Conservation (phyloP, 2,113 vertebrate genomes). For the Apeltes quadracus region DNA sequence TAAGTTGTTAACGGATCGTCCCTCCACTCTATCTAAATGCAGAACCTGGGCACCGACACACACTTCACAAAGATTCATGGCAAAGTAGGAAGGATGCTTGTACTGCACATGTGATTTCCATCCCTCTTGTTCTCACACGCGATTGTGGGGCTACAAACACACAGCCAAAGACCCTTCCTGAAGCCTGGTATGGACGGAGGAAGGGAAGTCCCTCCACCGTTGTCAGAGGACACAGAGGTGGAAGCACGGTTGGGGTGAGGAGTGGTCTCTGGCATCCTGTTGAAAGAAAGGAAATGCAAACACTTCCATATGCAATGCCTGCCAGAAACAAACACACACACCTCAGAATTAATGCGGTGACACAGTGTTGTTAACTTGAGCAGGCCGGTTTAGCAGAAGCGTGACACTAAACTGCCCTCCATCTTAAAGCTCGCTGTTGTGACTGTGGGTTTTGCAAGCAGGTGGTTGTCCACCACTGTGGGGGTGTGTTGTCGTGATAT, state of each 20-base stretch:
- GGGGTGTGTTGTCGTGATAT: background rate
- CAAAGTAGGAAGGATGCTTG: conserved; percentile 37
- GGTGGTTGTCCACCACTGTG: background rate
- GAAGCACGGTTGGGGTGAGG: conserved; percentile 33
- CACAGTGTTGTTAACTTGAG: conserved; percentile 52
- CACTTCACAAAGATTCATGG: conserved; percentile 20
- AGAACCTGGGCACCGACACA: conserved; percentile 37
- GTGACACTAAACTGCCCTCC: conserved; percentile 41
- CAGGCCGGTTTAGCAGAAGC: conserved; percentile 38
- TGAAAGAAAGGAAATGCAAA: conserved; percentile 73
- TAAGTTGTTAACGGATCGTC: conserved; percentile 36
- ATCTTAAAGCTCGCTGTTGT: conserved; percentile 38
- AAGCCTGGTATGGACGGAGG: conserved; percentile 35
- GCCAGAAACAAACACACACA: conserved; percentile 37
- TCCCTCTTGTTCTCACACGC: background rate
- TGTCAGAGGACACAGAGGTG: conserved; percentile 64
- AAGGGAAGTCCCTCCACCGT: conserved; percentile 46
- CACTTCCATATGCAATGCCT: conserved; percentile 70
- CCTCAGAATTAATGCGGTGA: conserved; percentile 34
- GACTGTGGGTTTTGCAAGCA: conserved; percentile 15
- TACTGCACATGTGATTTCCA: conserved; percentile 22
- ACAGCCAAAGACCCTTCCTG: conserved; percentile 41
- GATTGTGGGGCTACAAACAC: background rate
- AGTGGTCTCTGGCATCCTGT: conserved; percentile 61
- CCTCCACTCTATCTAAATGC: conserved; percentile 43